Conservation (phyloP, 2,797 vertebrate species). For the Lindbergichthys nudifrons region DNA sequence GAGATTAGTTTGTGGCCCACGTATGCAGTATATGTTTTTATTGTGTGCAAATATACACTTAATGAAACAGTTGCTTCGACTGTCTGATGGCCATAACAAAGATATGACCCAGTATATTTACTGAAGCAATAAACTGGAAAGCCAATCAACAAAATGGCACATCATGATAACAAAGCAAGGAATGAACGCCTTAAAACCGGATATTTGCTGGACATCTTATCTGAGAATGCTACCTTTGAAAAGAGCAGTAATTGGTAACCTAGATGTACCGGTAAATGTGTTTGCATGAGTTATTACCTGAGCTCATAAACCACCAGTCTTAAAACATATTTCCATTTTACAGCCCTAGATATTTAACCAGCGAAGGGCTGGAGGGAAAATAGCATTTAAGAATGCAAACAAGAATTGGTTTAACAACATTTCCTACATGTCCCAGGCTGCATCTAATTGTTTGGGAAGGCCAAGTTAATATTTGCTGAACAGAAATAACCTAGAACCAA, state of each 20-base stretch:
- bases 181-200: conserved; percentile 5
- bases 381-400: conserved; percentile 32
- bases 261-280: conserved; percentile 22
- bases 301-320: conserved; percentile 25
- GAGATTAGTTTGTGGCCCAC: not conserved
- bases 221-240: conserved; percentile 12
- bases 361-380: conserved; percentile 7
- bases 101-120: conserved; percentile 10
- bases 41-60: not conserved
- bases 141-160: not conserved
- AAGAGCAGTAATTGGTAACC: conserved; percentile 18
- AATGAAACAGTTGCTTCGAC: not conserved
- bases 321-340: conserved; percentile 33
- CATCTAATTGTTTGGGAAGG: not conserved
- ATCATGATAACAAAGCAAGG: not conserved
- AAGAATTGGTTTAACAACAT: conserved; percentile 40
- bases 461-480: conserved; percentile 16
- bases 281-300: conserved; percentile 49
- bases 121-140: conserved; percentile 18
- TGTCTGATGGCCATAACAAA: not conserved
- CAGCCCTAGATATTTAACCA: conserved; percentile 34
- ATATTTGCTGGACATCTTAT: conserved; percentile 50
- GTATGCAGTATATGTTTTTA: not conserved
- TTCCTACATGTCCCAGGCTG: conserved; percentile 5
- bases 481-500: not conserved